phyloP scores from a whole-genome alignment of 1,140 invertebrate genomes.

The Vanessa atalanta region DNA sequence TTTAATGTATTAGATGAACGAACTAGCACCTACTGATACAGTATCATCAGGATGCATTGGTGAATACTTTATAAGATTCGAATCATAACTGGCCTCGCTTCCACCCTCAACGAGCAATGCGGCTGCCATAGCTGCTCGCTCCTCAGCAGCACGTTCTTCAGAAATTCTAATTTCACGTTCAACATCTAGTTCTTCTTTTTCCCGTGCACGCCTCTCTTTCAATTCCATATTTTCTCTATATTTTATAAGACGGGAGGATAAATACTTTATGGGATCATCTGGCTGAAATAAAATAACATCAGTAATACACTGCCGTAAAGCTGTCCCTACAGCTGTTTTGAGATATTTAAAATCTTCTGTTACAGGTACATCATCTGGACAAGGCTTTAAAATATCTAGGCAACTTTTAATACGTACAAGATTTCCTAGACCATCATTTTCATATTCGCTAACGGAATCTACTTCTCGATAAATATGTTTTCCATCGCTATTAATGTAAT shows the following conservation, averaged over 20 bases:
- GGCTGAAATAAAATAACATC: constrained; percentile 66
- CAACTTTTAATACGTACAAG: constrained; percentile 71
- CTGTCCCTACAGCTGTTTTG: constrained; percentile 62
- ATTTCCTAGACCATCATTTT: constrained; percentile 75
- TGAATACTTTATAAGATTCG: constrained; percentile 65
- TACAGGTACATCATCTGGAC: constrained; percentile 63
- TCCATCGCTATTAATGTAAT: constrained; percentile 64
- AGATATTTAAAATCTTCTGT: constrained; percentile 73
- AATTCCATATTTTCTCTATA: constrained; percentile 70
- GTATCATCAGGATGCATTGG: constrained; percentile 48
- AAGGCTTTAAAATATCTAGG: constrained; percentile 63
- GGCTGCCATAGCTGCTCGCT: constrained; percentile 59
- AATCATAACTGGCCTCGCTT: constrained; percentile 70
- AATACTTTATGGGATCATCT: constrained; percentile 69
- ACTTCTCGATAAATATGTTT: constrained; percentile 72
- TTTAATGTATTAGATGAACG: constrained; percentile 14
- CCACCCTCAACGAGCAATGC: constrained; percentile 51
- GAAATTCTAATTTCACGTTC: constrained; percentile 64
- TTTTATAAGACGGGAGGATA: constrained; percentile 58
- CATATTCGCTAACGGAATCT: constrained; percentile 69
- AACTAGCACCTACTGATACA: constrained; percentile 44
- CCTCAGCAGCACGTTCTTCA: constrained; percentile 60
- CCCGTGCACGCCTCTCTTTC: constrained; percentile 58
- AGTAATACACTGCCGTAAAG: constrained; percentile 66
- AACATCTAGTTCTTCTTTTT: constrained; percentile 59